Conservation (phyloP, 2,888 invertebrate genomes). For the Atrina japonica region DNA sequence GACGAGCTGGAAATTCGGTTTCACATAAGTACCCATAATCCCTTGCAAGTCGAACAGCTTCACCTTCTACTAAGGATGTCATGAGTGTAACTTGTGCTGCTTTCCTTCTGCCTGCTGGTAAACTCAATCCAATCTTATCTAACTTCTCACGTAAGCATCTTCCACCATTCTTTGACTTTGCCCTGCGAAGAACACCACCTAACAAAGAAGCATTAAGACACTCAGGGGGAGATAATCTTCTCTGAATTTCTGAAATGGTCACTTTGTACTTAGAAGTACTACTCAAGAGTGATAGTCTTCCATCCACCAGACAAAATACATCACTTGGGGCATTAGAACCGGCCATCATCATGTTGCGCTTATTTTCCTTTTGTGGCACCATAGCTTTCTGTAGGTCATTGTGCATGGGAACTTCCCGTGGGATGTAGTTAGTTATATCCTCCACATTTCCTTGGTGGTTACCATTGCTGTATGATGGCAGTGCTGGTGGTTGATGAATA, state of each 20-base stretch:
- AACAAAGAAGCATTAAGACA: slow-evolving; percentile 98
- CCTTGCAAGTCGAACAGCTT: slow-evolving; percentile 97
- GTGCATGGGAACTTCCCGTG: slow-evolving; percentile 39
- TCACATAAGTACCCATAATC: slow-evolving; percentile 99
- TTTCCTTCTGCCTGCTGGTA: slow-evolving; percentile 99
- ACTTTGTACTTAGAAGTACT: slow-evolving; percentile 99
- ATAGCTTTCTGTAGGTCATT: slow-evolving; percentile 45
- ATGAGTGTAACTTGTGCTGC: slow-evolving; percentile 97
- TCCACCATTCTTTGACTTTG: slow-evolving; percentile 99
- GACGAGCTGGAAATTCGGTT: slow-evolving; percentile 98
- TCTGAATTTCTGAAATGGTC: slow-evolving; percentile 98
- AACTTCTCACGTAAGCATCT: slow-evolving; percentile 95
- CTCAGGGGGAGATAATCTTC: slow-evolving; percentile 97
- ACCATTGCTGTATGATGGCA: too few relatives aligned
- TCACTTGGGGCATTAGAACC: slow-evolving; percentile 87
- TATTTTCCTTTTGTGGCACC: slow-evolving; percentile 47
- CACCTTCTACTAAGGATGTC: slow-evolving; percentile 98
- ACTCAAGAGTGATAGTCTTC: slow-evolving; percentile 95
- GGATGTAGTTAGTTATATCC: slow-evolving; percentile 11
- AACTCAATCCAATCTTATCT: slow-evolving; percentile 97
- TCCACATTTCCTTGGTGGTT: too few relatives aligned
- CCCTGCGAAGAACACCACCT: slow-evolving; percentile 97
- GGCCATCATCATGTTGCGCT: slow-evolving; percentile 76
- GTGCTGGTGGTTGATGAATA: too few relatives aligned
- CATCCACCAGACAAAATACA: slow-evolving; percentile 97